Evolutionary conservation across 1,140 invertebrate genomes (phyloP).

Genomic region (Hycleus cichorii): DNA sequence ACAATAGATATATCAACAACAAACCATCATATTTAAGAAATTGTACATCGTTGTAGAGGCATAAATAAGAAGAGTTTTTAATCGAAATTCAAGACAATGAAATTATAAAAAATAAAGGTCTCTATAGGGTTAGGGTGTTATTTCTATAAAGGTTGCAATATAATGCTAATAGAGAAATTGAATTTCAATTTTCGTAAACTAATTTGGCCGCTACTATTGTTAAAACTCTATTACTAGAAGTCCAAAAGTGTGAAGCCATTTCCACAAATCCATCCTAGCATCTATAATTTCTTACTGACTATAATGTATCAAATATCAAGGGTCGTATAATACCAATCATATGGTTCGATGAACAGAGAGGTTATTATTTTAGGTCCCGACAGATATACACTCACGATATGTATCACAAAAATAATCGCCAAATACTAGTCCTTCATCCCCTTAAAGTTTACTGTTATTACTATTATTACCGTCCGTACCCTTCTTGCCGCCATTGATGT

Average conservation of each 20-base stretch:
- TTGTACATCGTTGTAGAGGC: too few species aligned
- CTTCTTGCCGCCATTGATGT: background rate
- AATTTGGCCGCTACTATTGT: too few species aligned
- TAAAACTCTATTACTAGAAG: too few species aligned
- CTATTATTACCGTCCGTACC: background rate
- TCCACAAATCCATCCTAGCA: background rate
- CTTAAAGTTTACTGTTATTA: background rate
- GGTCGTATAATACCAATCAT: conserved; percentile 33
- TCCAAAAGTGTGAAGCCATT: conserved; percentile 6
- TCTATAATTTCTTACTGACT: conserved; percentile 12
- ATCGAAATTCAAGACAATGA: too few species aligned
- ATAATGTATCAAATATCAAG: conserved; percentile 30
- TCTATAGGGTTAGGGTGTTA: too few species aligned
- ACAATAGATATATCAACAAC: too few species aligned
- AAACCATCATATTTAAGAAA: too few species aligned
- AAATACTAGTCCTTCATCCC: background rate
- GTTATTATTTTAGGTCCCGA: conserved; percentile 33
- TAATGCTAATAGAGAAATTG: too few species aligned
- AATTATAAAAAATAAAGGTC: too few species aligned
- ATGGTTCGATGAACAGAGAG: conserved; percentile 32
- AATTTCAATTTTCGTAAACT: too few species aligned
- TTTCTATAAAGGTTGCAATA: too few species aligned
- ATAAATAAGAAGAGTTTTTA: too few species aligned
- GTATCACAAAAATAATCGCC: conserved; percentile 28
- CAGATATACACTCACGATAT: conserved; percentile 26